phyloP scores from a whole-genome alignment of 2,888 invertebrate species.

The Syritta pipiens region DNA sequence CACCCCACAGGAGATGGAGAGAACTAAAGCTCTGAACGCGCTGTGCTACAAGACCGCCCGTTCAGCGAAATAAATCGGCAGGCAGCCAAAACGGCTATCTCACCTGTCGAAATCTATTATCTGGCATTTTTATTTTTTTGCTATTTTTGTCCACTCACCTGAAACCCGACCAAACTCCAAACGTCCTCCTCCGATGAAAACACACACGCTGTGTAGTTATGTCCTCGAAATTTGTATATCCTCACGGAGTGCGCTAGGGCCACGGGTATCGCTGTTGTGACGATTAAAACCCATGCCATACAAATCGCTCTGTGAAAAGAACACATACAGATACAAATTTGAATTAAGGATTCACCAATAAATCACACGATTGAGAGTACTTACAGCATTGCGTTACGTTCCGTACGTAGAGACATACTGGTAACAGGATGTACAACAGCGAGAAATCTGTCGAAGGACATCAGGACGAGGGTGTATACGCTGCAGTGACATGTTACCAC shows the following conservation, averaged over 20 bases:
- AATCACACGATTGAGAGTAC: conserved; percentile 69
- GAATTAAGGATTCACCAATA: conserved; percentile 32
- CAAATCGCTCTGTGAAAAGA: conserved; percentile 84
- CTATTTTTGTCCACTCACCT: conserved; percentile 73
- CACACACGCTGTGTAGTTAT: conserved; percentile 85
- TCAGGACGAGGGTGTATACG: conserved; percentile 94
- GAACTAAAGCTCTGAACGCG: background rate
- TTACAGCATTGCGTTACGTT: conserved; percentile 86
- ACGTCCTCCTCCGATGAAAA: conserved; percentile 83
- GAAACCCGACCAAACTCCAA: conserved; percentile 80
- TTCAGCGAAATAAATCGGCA: background rate
- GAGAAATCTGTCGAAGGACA: conserved; percentile 94
- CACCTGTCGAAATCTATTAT: conserved; percentile 57
- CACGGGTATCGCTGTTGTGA: conserved; percentile 88
- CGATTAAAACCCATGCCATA: conserved; percentile 89
- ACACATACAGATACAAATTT: conserved; percentile 19
- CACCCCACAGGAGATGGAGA: background rate
- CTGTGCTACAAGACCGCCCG: background rate
- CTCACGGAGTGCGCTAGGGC: conserved; percentile 88
- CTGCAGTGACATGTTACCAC: conserved; percentile 96
- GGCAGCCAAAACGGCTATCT: conserved; percentile 29
- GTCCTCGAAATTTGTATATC: conserved; percentile 83
- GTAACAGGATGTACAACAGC: conserved; percentile 96
- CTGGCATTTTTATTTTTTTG: conserved; percentile 39
- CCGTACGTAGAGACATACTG: conserved; percentile 91